Base-by-base conservation (phyloP, 1,140 invertebrate genomes). In the Sarcophaga bullata region DNA sequence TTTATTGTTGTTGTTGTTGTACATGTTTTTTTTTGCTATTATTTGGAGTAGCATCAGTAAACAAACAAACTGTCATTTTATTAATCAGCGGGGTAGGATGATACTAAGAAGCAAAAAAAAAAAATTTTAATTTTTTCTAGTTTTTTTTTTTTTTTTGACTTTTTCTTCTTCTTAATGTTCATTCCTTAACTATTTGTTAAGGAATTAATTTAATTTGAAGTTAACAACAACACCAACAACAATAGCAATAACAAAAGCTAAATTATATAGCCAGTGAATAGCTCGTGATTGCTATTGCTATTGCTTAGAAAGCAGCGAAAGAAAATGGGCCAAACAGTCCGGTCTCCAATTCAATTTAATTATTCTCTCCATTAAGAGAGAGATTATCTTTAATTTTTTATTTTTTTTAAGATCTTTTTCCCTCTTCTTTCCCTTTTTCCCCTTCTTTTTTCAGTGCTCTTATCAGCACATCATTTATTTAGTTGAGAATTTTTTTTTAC, bases 151-250 rank as follows among this genome's bases (percentile, higher is more conserved):
- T 49, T 50, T 17, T n/a, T 76, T 52, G 13, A 17, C 13, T 75
- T 47, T n/a, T 75, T 78, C 9, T 17, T 25, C 17, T 19, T 50
- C 46, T n/a, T 17, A n/a, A 19, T 49, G 15, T 52, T 4, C 8
- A 15, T 10, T 78, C 49, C 47, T 47, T 47, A 78, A 78, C 75
- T 78, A 78, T 78, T 78, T 78, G 75, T 78, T 52, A 50, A 78
- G 75, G 75, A 78, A 78, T 78, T 78, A 78, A 78, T 78, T 78
- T 78, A 78, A 78, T 52, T 78, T 78, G 75, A 78, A 78, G 75
- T 78, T 52, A 25, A 68, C n/a, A 68, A 68, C 15, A 58, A 58
- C 54, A 58, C 15, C 54, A 58, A 58, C 54, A 58, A 58, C 25
- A 37, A 4, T 4, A 37, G 25, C 25, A 37, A 37, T 2, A 37